These are phyloP conservation scores for Pissodes strobi DNA, from an alignment of 1,140 invertebrate species.

Conservation along the genomic window DNA sequence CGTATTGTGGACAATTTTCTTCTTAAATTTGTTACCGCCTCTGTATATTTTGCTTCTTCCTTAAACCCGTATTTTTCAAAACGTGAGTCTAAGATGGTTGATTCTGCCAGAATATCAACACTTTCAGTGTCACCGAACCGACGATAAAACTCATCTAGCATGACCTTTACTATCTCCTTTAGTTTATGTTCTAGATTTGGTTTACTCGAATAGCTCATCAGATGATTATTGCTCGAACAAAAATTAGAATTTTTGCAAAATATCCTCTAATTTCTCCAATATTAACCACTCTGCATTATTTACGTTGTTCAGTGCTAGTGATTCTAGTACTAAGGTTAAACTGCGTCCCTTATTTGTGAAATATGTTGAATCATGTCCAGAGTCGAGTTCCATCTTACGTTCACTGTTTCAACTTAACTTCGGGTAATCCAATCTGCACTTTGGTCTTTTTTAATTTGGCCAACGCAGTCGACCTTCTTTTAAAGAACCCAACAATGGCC, in stretches of 20 bases:
- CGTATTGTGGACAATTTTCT: too few species aligned
- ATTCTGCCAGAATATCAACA: neutral
- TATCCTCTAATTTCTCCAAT: neutral
- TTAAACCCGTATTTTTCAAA: constrained; percentile 8
- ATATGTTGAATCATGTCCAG: constrained; percentile 11
- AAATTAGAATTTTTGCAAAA: neutral
- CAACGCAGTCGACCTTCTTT: constrained; percentile 11
- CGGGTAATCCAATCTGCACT: constrained; percentile 6
- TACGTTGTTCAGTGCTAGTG: neutral
- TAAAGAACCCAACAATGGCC: constrained; percentile 18
- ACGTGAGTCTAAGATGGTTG: neutral
- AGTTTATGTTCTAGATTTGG: too few species aligned
- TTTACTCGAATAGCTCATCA: too few species aligned
- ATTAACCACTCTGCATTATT: neutral
- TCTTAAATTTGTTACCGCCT: too few species aligned
- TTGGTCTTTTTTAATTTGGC: constrained; percentile 9
- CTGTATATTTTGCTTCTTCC: constrained; percentile 5
- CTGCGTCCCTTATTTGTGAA: neutral
- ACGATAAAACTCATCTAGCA: neutral
- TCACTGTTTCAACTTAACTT: constrained; percentile 13
- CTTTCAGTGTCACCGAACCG: neutral
- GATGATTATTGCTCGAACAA: constrained; percentile 3
- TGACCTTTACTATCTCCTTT: too few species aligned
- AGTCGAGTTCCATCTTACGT: constrained; percentile 11
- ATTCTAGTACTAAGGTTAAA: neutral